A percentile compares a stretch with the other conserved stretches of the same genome.
These are phyloP conservation scores for Hypselothyrea guttata DNA, from an alignment of 2,888 invertebrate species.

Conservation along the genomic window DNA sequence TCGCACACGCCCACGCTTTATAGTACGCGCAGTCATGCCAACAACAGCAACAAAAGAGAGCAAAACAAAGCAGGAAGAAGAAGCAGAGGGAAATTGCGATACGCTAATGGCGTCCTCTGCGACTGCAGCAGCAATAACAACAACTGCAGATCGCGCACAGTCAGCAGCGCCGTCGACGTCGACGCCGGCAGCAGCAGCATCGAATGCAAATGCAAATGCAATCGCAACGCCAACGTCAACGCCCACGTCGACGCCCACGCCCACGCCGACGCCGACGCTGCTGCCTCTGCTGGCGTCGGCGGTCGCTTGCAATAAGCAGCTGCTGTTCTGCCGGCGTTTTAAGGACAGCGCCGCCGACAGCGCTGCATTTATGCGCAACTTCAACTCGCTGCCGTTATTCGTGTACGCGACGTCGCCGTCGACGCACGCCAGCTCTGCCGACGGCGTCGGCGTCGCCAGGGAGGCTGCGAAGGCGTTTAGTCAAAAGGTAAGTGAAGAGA, in stretches of 20 bases:
- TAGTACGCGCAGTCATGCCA: slow-evolving; percentile 67
- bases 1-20: slow-evolving; percentile 56
- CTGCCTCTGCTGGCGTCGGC: slow-evolving; percentile 57
- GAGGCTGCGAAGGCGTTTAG: slow-evolving; percentile 59
- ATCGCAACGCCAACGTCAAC: slow-evolving; percentile 10
- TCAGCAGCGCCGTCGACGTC: slow-evolving; percentile 10
- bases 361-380: slow-evolving; percentile 72
- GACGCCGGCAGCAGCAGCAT: slow-evolving; percentile 10
- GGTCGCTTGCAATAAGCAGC: slow-evolving; percentile 67
- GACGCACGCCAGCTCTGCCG: slow-evolving; percentile 77
- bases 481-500: slow-evolving; percentile 62
- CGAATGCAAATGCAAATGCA: slow-evolving; percentile 15
- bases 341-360: slow-evolving; percentile 61
- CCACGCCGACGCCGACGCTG: slow-evolving; percentile 52
- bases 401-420: slow-evolving; percentile 79
- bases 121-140: slow-evolving; percentile 30
- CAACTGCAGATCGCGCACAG: slow-evolving; percentile 17
- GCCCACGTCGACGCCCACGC: slow-evolving; percentile 26
- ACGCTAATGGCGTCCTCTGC: slow-evolving; percentile 57
- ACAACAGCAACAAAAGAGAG: slow-evolving; percentile 56
- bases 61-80: slow-evolving; percentile 42
- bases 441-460: slow-evolving; percentile 78
- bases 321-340: slow-evolving; percentile 78
- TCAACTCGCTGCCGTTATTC: slow-evolving; percentile 78
- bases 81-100: slow-evolving; percentile 56